Conservation (phyloP, 2,888 invertebrate genomes). For the Drosophila affinis region DNA sequence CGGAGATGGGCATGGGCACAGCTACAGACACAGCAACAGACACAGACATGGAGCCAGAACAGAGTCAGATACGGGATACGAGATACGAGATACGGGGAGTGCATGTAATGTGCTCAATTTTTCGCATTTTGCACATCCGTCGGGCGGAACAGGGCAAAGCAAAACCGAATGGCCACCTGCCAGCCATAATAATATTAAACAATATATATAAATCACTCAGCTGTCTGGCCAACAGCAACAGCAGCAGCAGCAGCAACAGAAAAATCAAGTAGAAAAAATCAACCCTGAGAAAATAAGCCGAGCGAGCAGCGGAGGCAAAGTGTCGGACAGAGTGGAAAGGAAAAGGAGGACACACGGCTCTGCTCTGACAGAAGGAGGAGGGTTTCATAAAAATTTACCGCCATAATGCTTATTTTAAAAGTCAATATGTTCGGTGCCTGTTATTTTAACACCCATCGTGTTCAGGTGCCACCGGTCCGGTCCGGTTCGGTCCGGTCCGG, state of each 20-base stretch:
- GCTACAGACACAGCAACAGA: background rate
- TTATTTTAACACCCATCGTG: constrained; percentile 79
- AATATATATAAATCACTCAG: constrained; percentile 78
- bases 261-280: constrained; percentile 17
- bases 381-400: constrained; percentile 77
- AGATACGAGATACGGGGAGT: background rate
- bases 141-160: constrained; percentile 53
- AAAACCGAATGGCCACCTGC: constrained; percentile 57
- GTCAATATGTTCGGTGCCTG: constrained; percentile 77
- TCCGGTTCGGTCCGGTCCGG: constrained; percentile 52
- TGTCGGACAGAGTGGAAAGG: constrained; percentile 11
- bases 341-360: constrained; percentile 40
- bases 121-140: constrained; percentile 75
- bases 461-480: constrained; percentile 71
- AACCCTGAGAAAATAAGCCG: constrained; percentile 2
- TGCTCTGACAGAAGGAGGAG: constrained; percentile 47
- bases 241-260: constrained; percentile 6
- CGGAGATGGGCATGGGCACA: constrained; percentile 3
- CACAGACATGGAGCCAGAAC: constrained; percentile 15
- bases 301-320: constrained; percentile 2
- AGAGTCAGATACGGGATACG: constrained; percentile 22
- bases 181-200: constrained; percentile 78
- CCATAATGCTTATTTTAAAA: constrained; percentile 80
- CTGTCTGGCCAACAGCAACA: constrained; percentile 59
- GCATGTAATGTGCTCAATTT: constrained; percentile 77